Conservation (phyloP, 2,113 vertebrate species). For the Ptilorrhoa leucosticta region DNA sequence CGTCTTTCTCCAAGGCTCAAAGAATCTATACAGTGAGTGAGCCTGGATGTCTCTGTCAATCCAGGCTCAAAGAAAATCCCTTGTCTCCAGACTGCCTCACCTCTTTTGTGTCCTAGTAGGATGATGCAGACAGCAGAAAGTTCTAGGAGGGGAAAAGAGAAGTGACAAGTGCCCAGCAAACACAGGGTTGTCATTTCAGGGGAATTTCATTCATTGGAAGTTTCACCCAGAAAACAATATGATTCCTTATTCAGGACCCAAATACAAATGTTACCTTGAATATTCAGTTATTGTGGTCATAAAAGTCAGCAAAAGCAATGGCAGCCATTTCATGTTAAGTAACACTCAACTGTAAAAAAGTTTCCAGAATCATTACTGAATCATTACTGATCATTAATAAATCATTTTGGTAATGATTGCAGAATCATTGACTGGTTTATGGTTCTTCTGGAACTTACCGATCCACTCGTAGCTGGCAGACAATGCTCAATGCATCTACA, state of each 20-base stretch:
- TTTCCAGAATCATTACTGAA: neutral
- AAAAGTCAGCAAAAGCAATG: neutral
- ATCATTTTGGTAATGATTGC: neutral
- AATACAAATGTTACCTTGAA: neutral
- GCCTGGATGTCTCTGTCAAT: neutral
- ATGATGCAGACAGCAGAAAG: neutral
- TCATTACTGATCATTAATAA: neutral
- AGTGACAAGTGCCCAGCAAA: neutral
- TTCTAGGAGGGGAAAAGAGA: neutral
- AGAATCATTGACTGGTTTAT: neutral
- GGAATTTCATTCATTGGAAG: neutral
- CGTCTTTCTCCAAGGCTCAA: neutral
- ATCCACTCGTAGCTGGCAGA: constrained; percentile 89
- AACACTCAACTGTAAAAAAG: neutral
- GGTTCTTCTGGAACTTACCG: constrained; percentile 73
- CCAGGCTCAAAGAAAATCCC: neutral
- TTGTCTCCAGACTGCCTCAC: neutral
- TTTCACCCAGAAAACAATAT: neutral
- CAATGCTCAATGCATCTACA: constrained; percentile 88
- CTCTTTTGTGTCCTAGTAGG: neutral
- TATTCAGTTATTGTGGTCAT: neutral
- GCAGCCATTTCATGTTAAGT: neutral
- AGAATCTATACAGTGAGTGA: neutral
- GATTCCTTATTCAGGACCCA: neutral
- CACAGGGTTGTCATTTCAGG: neutral